Base-by-base conservation (phyloP, 2,113 vertebrate species). In the Nettapus auritus region DNA sequence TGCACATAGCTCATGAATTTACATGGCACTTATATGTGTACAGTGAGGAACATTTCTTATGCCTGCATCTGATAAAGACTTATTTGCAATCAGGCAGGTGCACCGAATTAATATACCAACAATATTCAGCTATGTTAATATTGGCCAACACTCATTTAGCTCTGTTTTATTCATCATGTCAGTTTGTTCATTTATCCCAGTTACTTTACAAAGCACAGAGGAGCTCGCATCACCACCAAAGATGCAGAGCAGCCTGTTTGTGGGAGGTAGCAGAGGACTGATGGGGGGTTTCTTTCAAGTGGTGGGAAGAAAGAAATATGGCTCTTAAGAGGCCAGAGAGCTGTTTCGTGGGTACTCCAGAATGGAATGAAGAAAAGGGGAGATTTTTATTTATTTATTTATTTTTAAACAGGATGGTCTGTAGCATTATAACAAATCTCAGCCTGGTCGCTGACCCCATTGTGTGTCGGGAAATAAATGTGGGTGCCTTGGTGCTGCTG, bases 31-130 rank as follows among this genome's bases (percentile, higher is more conserved):
- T 64, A 3, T 17, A 13, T 1, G n/a, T 13, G 50, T 38, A 8
- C 28, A 15, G 76, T 4, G 56, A 86, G 85, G 82, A 91, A 19
- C 23, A 0, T 50, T 77, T 74, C 66, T 68, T 48, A 3, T 38
- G 80, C 92, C 57, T 33, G 38, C 46, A 26, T 85, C 89, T 59
- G 84, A 86, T 21, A 11, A 68, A 29, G 59, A 19, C 31, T 70
- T 77, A 83, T 91, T 87, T 91, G 76, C 88, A 81, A 19, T 77
- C 93, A 84, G 56, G 88, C 89, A 95, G 92, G 94, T 96, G 86
- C 82, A 23, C 21, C 34, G 76, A 90, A 83, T 81, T 88, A 86
- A 96, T 9, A 52, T 4, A 63, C 76, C 74, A 5, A 10, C 86
- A 86, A 36, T 5, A 88, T 81, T 10, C 91, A 75, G 76, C 88